A percentile compares a stretch with the other conserved stretches of the same genome.
Conservation (phyloP, 2,888 invertebrate species). For the Anorthoa munda region DNA sequence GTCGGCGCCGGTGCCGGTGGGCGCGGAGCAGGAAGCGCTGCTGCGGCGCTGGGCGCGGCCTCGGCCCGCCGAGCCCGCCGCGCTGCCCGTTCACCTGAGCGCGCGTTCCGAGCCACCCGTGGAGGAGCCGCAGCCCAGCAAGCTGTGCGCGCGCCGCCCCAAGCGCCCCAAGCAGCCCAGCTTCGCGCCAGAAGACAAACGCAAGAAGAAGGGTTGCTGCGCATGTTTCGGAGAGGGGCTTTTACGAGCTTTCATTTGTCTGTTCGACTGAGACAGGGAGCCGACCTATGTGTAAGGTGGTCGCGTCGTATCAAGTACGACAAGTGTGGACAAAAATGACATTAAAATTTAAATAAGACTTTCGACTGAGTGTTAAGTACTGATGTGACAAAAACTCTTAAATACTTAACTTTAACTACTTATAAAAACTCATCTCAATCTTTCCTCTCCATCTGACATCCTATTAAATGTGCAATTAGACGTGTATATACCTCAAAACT, state of each 20-base stretch:
- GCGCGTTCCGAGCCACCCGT: slow-evolving; percentile 81
- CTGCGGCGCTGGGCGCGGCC: slow-evolving; percentile 87
- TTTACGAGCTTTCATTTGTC: slow-evolving; percentile 88
- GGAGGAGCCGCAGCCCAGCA: slow-evolving; percentile 81
- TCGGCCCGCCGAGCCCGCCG: slow-evolving; percentile 83
- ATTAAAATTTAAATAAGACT: slow-evolving; percentile 49
- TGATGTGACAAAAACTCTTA: slow-evolving; percentile 55
- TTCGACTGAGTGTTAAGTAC: slow-evolving; percentile 63
- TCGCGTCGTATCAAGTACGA: slow-evolving; percentile 15
- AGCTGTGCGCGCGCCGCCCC: slow-evolving; percentile 81
- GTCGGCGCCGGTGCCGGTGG: slow-evolving; percentile 86
- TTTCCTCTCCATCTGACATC: slow-evolving; percentile 60
- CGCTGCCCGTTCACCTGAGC: slow-evolving; percentile 86
- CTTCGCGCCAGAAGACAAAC: slow-evolving; percentile 84
- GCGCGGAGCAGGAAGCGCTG: slow-evolving; percentile 86
- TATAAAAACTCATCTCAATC: slow-evolving; percentile 42
- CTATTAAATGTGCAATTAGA: slow-evolving; percentile 52
- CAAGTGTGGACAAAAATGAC: slow-evolving; percentile 43
- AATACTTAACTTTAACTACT: slow-evolving; percentile 20
- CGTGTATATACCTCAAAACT: slow-evolving; percentile 31
- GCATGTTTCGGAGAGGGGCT: slow-evolving; percentile 89
- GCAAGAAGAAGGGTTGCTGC: slow-evolving; percentile 85
- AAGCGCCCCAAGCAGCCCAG: slow-evolving; percentile 85
- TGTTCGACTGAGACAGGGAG: slow-evolving; percentile 86
- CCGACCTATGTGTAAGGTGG: slow-evolving; percentile 59